Evolutionary conservation across 2,797 vertebrate genomes (phyloP).

Genomic region (Glyptemys insculpta): DNA sequence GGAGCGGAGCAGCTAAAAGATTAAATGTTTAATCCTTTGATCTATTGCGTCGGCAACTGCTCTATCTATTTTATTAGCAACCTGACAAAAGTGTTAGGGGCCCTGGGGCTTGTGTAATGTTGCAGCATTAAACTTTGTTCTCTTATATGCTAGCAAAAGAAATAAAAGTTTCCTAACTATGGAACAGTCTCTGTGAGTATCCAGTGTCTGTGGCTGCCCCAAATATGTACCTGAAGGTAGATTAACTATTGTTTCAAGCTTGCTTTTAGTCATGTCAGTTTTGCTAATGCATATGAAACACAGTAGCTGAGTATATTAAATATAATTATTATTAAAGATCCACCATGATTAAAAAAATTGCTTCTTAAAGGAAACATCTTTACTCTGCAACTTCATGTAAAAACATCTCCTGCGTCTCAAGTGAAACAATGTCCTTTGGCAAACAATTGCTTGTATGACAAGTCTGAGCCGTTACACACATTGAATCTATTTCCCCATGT

Average conservation of each 20-base stretch:
- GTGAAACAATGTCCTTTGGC: background rate
- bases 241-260: background rate
- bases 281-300: background rate
- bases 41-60: constrained; percentile 6
- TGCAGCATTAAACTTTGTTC: background rate
- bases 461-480: background rate
- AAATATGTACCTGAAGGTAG: rapidly evolving
- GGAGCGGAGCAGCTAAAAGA: constrained; percentile 58
- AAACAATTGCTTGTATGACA: background rate
- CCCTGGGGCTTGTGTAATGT: constrained; percentile 31
- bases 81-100: constrained; percentile 44
- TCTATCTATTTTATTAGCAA: constrained; percentile 44
- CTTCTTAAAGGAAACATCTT: background rate
- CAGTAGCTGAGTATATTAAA: background rate
- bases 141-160: background rate
- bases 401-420: background rate
- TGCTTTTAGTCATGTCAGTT: rapidly evolving
- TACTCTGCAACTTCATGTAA: background rate
- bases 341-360: background rate
- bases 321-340: background rate
- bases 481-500: too few species aligned
- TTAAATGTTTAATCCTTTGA: constrained; percentile 72
- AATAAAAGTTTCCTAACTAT: background rate
- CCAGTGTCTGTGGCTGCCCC: background rate
- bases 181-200: background rate